Percentiles rank a stretch among this genome's conserved stretches.
phyloP scores from a whole-genome alignment of 1,140 invertebrate genomes.

The Danaus melanippus region DNA sequence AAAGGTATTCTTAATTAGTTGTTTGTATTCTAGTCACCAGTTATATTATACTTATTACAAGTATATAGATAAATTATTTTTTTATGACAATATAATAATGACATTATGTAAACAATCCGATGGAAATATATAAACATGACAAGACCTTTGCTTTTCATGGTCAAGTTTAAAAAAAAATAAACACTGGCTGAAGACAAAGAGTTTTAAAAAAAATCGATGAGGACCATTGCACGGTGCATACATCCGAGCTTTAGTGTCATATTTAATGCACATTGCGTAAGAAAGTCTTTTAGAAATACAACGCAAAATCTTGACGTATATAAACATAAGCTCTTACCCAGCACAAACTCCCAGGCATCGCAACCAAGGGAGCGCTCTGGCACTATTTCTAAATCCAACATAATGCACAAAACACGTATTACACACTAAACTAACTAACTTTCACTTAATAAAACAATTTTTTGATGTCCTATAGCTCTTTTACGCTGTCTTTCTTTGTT shows the following conservation, averaged over 20 bases:
- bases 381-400: conserved; percentile 96
- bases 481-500: conserved; percentile 71
- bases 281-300: conserved; percentile 58
- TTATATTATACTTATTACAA: too few relatives aligned
- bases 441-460: conserved; percentile 61
- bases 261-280: conserved; percentile 53
- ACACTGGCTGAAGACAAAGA: conserved; percentile 58
- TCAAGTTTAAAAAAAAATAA: conserved; percentile 68
- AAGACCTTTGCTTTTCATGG: conserved; percentile 61
- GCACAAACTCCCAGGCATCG: conserved; percentile 97
- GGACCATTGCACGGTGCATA: conserved; percentile 1
- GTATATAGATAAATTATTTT: too few relatives aligned
- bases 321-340: conserved; percentile 82
- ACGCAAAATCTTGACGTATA: conserved; percentile 69
- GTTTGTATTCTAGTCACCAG: too few relatives aligned
- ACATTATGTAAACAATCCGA: too few relatives aligned
- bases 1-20: too few relatives aligned
- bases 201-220: conserved; percentile 59
- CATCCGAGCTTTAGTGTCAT: background rate
- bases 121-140: conserved; percentile 38
- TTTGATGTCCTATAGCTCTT: conserved; percentile 51
- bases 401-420: conserved; percentile 71
- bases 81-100: too few relatives aligned
- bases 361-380: conserved; percentile 95
- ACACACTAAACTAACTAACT: conserved; percentile 63